Evolutionary conservation across 2,113 vertebrate genomes (phyloP), one percentile per base, ranked within the genome.

Genomic region (Engystomops pustulosus): DNA sequence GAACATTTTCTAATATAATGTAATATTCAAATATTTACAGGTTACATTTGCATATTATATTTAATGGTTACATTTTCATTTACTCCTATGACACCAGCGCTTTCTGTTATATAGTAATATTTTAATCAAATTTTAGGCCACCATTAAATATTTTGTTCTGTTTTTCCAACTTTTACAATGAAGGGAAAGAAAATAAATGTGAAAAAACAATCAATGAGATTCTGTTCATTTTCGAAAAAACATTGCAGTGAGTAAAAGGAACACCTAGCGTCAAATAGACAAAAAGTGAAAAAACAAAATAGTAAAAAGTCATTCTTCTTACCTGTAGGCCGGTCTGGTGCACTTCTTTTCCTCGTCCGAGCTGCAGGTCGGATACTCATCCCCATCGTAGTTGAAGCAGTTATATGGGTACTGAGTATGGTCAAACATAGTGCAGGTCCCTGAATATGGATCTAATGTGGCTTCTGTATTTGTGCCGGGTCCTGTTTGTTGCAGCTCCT

Each of bases 341-440:
- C 97, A 95, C 87, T 95, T 95, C 92, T 97, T 96, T 79, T 97
- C 96, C n/a, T 97, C 95, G 0, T 98, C 96, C 0, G 96, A 95
- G 88, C 94, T 95, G 87, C 96, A 96, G 12, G 95, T 92, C 10
- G 97, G 97, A 85, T 96, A 97, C 84, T 96, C 97, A 25, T 98
- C 97, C 10, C 96, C 95, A 70, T 98, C 96, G 18, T 99, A 96
- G 88, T 98, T 98, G 86, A 99, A 99, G 82, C 98, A 99, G 90
- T 99, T 99, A 84, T 98, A 99, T 79, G 98, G 97, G 85, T 99
- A 99, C 89, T 98, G 94, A 1, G 97, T 93, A 88, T 95, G 96
- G 88, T 99, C 97, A 87, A 99, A 99, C 98, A 99, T 99, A 2
- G 71, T 86, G 82, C 67, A 15, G 4, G 85, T 86, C 10, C 86